A percentile compares a stretch with the other conserved stretches of the same genome.
phyloP scores from a whole-genome alignment of 2,113 vertebrate genomes.

The Grammomys dolichurus region DNA sequence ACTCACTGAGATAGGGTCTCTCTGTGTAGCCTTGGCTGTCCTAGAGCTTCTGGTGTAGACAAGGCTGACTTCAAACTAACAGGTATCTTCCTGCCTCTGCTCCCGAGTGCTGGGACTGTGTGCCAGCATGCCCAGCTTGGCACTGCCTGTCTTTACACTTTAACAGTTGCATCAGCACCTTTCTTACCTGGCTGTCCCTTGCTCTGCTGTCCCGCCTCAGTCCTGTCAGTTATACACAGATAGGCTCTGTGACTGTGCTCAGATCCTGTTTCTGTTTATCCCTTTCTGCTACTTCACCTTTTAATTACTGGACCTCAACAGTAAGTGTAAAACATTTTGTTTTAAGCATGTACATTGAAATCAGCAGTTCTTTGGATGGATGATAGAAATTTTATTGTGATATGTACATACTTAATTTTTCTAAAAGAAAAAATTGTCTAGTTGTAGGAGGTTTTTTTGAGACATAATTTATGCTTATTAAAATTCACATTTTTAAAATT shows the following conservation, averaged over 20 bases:
- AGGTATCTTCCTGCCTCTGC: neutral
- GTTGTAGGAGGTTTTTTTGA: slow-evolving; percentile 7
- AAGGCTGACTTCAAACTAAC: neutral
- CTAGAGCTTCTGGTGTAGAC: neutral
- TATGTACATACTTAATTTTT: slow-evolving; percentile 2
- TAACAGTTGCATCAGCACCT: neutral
- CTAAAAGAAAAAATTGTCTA: neutral
- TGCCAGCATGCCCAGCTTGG: neutral
- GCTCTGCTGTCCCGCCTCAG: neutral
- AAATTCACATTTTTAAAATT: neutral
- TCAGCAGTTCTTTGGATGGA: slow-evolving; percentile 6
- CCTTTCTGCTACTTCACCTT: slow-evolving; percentile 12
- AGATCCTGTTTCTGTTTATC: neutral
- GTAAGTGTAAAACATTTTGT: slow-evolving; percentile 17
- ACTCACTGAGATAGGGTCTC: neutral
- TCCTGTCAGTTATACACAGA: neutral
- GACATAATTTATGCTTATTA: neutral
- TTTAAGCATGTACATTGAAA: neutral
- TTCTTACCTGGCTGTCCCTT: neutral
- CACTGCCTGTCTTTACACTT: neutral
- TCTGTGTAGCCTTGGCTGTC: neutral
- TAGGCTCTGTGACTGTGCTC: neutral
- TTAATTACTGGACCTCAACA: slow-evolving; percentile 13
- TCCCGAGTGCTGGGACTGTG: neutral
- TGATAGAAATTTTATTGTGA: slow-evolving; percentile 43